Evolutionary conservation across 2,797 vertebrate species (phyloP), one percentile per base, ranked within the genome.

Genomic region (Pangasius macronema): DNA sequence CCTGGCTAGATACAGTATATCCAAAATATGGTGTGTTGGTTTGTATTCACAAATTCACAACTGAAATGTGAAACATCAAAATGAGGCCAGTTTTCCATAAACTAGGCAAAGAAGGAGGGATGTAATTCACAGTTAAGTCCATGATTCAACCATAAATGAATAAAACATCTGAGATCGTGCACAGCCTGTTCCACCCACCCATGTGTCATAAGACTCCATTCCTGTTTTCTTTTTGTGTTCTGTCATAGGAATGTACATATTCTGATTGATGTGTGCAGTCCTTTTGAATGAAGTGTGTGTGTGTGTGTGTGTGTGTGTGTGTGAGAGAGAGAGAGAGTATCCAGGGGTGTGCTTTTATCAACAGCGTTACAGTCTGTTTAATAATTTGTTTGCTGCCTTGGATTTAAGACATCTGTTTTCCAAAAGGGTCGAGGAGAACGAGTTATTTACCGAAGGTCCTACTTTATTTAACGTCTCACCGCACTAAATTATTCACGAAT

Each of bases 81-180:
- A 55, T 10, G n/a, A 87, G 61, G 83, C 27, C 67, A 39, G 24
- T 88, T 63, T 49, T 46, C 27, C 39, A 42, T 42, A 83, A 88
- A 83, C 57, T 53, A 89, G 92, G 89, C 82, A 84, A 75, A 82
- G 72, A 77, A 70, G 82, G 88, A 92, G 79, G 88, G 88, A 63
- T 91, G 85, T 88, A 57, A 86, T 67, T 85, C 87, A 13, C 20
- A 42, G 55, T 81, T 39, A 33, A 87, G 82, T 85, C 81, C 42
- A 88, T 87, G 87, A 90, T 89, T 46, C 75, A 87, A 22, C 27
- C 67, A 22, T 86, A 85, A 79, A 85, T 16, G 61, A 88, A 82
- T 80, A 53, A 76, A 86, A 67, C 39, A 82, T 82, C 61, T 82
- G 81, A 82, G 61, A 49, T 82, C 39, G 46, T 46, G 57, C 39